These are phyloP conservation scores for Pseudochirops cupreus DNA, from an alignment of 2,797 vertebrate species.

Conservation along the genomic window DNA sequence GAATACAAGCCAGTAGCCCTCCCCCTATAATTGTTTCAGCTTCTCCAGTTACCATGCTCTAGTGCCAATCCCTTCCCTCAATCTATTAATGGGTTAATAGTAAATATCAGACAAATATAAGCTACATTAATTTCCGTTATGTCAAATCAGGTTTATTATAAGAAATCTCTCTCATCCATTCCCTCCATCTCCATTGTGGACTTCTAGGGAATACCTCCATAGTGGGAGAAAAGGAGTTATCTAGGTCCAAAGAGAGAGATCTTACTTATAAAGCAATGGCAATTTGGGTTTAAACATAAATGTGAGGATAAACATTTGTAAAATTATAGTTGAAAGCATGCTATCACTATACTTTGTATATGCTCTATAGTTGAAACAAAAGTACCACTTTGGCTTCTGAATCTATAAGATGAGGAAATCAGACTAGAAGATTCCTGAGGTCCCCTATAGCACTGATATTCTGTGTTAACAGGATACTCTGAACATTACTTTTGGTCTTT, in stretches of 20 bases:
- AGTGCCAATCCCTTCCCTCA: neutral
- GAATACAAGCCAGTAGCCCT: conserved; percentile 19
- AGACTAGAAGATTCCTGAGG: neutral
- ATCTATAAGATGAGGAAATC: neutral
- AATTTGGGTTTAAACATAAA: neutral
- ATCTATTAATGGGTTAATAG: neutral
- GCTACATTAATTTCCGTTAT: neutral
- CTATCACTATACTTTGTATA: neutral
- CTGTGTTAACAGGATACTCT: neutral
- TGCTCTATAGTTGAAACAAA: neutral
- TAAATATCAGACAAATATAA: neutral
- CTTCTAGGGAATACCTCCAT: neutral
- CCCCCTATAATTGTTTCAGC: neutral
- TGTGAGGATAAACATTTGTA: neutral
- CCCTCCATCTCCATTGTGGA: neutral
- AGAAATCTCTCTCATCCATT: neutral
- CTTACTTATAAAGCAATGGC: neutral
- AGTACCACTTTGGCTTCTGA: neutral
- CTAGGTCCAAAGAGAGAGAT: neutral
- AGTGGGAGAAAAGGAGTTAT: neutral
- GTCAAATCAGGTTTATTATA: neutral
- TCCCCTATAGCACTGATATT: neutral
- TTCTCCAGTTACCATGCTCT: conserved; percentile 16
- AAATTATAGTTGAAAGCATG: neutral
- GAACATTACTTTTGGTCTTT: neutral